These are phyloP conservation scores for Calameuta filiformis DNA, from an alignment of 2,888 invertebrate genomes.

Conservation along the genomic window DNA sequence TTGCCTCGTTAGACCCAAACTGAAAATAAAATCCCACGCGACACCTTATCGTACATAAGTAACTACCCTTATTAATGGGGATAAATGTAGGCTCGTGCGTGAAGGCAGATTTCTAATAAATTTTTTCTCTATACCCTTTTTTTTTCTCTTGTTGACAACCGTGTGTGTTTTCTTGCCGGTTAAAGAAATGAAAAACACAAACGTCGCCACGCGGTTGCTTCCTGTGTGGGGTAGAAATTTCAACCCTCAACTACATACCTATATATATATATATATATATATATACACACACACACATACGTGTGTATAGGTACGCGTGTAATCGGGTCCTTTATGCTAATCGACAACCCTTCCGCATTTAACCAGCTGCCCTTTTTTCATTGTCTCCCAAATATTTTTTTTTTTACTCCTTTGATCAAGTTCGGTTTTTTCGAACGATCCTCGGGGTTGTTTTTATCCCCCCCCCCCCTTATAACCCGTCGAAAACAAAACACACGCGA, in stretches of 20 bases:
- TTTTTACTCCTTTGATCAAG: background rate
- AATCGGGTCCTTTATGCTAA: slow-evolving; percentile 63
- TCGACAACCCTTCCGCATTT: slow-evolving; percentile 60
- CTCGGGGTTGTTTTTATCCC: slow-evolving; percentile 17
- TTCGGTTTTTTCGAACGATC: slow-evolving; percentile 10
- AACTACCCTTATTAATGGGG: background rate
- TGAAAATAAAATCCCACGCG: background rate
- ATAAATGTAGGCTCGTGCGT: background rate
- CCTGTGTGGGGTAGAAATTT: background rate
- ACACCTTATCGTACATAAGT: background rate
- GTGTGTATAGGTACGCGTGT: slow-evolving; percentile 35
- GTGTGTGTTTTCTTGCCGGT: background rate
- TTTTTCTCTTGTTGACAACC: background rate
- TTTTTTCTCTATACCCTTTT: background rate
- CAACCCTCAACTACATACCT: background rate
- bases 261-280: too few species aligned
- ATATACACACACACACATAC: background rate
- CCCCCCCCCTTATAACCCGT: background rate
- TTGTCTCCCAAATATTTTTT: slow-evolving; percentile 41
- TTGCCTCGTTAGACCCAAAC: background rate
- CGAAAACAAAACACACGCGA: slow-evolving; percentile 21
- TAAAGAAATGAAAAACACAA: background rate
- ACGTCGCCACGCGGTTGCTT: background rate
- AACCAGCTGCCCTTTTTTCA: slow-evolving; percentile 58
- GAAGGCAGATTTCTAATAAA: background rate